phyloP scores from a whole-genome alignment of 2,113 vertebrate genomes.

The Prinia subflava region DNA sequence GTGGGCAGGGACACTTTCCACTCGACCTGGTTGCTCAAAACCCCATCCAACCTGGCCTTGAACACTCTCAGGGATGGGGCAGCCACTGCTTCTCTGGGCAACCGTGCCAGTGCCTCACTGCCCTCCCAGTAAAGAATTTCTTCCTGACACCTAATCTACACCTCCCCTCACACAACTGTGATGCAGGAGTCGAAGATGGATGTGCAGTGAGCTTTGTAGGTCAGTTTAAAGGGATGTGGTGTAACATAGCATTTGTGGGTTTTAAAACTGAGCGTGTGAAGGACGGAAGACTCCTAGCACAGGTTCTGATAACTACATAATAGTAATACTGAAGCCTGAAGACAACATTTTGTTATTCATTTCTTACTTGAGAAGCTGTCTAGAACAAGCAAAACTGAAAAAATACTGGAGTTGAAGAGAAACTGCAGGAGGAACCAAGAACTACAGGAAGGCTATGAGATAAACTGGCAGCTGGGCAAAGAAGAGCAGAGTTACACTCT shows the following conservation, averaged over 20 bases:
- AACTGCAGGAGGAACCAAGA: neutral
- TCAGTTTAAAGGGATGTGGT: neutral
- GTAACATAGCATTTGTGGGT: rapidly evolving
- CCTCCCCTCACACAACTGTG: neutral
- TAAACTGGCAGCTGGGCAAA: neutral
- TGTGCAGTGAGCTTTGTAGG: neutral
- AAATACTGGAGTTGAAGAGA: neutral
- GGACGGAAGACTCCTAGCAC: neutral
- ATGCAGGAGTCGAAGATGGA: neutral
- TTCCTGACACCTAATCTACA: neutral
- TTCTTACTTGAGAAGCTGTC: neutral
- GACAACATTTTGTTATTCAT: neutral
- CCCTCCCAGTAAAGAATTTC: neutral
- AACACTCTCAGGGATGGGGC: neutral
- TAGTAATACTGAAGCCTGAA: neutral
- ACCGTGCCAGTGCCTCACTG: neutral
- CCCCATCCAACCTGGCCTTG: neutral
- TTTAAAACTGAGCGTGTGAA: neutral
- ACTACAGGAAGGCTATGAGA: neutral
- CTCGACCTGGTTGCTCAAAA: neutral
- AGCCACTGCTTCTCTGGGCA: neutral
- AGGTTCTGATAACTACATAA: neutral
- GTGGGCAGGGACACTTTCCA: neutral
- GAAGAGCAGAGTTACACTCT: neutral
- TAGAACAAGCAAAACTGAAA: neutral